These are phyloP conservation scores for Plutella xylostella DNA, from an alignment of 2,888 invertebrate genomes.

Conservation along the genomic window DNA sequence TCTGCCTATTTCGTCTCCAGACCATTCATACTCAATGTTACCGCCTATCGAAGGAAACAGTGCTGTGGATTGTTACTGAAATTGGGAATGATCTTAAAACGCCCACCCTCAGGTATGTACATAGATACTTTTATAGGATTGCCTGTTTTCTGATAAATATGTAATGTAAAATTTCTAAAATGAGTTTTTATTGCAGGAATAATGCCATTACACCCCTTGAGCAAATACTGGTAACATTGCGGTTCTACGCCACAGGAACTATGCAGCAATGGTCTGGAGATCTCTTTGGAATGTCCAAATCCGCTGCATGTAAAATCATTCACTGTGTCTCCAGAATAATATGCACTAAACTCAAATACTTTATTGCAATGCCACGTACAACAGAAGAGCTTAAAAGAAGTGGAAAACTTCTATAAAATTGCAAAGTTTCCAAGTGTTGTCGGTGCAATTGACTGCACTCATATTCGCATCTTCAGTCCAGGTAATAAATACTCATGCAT, in stretches of 20 bases:
- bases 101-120: neutral
- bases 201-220: neutral
- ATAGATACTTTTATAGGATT: neutral
- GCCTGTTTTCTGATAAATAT: no score
- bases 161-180: no score
- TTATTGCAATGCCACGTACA: neutral
- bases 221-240: neutral
- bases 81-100: neutral
- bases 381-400: no score
- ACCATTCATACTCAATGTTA: no score
- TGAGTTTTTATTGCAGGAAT: neutral
- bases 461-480: no score
- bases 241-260: slow-evolving; percentile 1
- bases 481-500: no score
- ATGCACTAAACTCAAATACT: neutral
- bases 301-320: neutral
- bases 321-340: neutral
- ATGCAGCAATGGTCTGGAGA: neutral
- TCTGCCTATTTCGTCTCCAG: no score
- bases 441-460: neutral
- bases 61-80: no score
- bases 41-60: no score
- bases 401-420: no score
- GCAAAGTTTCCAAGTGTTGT: no score
- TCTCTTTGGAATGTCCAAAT: neutral